Evolutionary conservation across 2,797 vertebrate genomes (phyloP).

Genomic region (Masticophis lateralis): DNA sequence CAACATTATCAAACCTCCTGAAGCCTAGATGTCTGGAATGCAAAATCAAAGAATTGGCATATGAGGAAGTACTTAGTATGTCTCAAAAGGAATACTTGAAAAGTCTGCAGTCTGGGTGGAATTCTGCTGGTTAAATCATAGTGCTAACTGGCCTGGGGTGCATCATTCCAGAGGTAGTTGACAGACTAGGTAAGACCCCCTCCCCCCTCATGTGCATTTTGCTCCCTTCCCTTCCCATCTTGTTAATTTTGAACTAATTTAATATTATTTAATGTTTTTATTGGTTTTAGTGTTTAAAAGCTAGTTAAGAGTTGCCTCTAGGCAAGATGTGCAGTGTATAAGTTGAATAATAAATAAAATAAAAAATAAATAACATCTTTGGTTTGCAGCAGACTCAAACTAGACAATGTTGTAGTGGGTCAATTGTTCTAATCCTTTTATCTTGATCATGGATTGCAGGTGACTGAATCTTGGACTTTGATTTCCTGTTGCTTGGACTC

Average conservation of each 20-base stretch:
- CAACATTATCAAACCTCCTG: background rate
- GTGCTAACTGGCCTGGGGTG: background rate
- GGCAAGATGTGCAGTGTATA: background rate
- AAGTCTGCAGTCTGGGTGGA: background rate
- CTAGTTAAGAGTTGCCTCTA: background rate
- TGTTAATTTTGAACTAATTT: background rate
- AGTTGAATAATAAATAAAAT: background rate
- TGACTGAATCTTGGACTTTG: background rate
- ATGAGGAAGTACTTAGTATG: background rate
- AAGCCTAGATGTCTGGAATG: background rate
- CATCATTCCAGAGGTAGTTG: background rate
- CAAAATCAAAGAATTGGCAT: background rate
- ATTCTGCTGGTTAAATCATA: background rate
- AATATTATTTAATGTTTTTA: background rate
- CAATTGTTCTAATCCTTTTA: background rate
- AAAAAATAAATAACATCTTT: background rate
- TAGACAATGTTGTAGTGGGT: background rate
- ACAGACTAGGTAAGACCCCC: background rate
- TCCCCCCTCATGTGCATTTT: background rate
- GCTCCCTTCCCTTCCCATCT: background rate
- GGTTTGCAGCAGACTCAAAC: background rate
- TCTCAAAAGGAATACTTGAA: background rate
- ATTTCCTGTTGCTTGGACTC: background rate
- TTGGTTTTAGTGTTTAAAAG: background rate
- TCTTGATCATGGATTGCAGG: background rate